Conservation (phyloP, 1,140 invertebrate species). For the Patella vulgata region DNA sequence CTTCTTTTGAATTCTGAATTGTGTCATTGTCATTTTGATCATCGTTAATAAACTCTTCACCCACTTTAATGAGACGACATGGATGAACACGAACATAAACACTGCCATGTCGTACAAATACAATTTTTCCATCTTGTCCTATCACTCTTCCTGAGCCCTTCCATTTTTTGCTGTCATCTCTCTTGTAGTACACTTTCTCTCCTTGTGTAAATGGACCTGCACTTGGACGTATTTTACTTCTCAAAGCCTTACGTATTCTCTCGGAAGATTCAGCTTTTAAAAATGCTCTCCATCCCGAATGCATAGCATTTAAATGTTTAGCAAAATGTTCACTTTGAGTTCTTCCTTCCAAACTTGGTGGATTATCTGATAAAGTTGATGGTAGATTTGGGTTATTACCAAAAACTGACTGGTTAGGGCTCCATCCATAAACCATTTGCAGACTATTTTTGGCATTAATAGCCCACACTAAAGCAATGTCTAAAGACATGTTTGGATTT, state of each 20-base stretch:
- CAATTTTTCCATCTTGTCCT: not conserved
- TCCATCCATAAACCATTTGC: too few relatives aligned
- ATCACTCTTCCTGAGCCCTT: not conserved
- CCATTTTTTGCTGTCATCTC: not conserved
- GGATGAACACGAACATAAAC: not conserved
- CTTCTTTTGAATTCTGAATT: too few relatives aligned
- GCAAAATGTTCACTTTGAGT: not conserved
- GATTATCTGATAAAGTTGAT: too few relatives aligned
- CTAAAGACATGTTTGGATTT: too few relatives aligned
- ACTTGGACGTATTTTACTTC: not conserved
- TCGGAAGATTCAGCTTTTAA: not conserved
- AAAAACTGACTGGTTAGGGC: too few relatives aligned
- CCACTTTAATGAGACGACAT: not conserved
- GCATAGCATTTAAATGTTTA: not conserved
- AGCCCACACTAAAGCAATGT: not conserved
- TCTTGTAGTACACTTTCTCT: not conserved
- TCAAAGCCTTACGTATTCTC: not conserved
- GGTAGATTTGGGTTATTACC: too few relatives aligned
- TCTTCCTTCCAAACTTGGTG: too few relatives aligned
- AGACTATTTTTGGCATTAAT: conserved; percentile 2
- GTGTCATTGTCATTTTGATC: too few relatives aligned
- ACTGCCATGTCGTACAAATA: conserved; percentile 1
- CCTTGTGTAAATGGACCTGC: not conserved
- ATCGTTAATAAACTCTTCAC: not conserved
- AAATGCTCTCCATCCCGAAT: conserved; percentile 3